phyloP scores from a whole-genome alignment of 2,888 invertebrate genomes.

The Trissolcus japonicus region DNA sequence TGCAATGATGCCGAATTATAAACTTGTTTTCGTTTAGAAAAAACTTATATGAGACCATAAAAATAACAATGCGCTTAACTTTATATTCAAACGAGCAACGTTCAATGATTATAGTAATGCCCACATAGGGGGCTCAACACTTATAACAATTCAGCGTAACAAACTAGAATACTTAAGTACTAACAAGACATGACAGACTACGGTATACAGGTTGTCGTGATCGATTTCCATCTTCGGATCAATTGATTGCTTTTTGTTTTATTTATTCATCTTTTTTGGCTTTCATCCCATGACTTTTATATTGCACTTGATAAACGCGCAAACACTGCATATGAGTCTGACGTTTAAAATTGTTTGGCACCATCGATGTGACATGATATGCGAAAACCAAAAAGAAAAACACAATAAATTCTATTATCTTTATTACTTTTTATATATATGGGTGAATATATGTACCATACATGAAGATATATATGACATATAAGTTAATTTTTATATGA shows the following conservation, averaged over 20 bases:
- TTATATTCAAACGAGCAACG: slow-evolving; percentile 70
- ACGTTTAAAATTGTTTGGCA: neutral
- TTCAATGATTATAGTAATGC: slow-evolving; percentile 61
- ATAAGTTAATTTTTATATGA: too few relatives aligned
- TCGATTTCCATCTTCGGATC: slow-evolving; percentile 20
- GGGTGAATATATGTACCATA: too few relatives aligned
- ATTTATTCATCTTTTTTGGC: slow-evolving; percentile 20
- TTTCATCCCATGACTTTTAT: slow-evolving; percentile 6
- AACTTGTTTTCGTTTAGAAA: slow-evolving; percentile 66
- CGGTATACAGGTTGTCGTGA: slow-evolving; percentile 46
- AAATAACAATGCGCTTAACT: slow-evolving; percentile 73
- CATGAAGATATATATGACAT: too few relatives aligned
- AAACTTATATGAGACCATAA: slow-evolving; percentile 71
- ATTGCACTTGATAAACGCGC: neutral
- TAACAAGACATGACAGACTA: slow-evolving; percentile 65
- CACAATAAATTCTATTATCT: too few relatives aligned
- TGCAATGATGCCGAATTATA: neutral
- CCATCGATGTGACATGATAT: slow-evolving; percentile 14
- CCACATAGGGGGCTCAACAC: slow-evolving; percentile 61
- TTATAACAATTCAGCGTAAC: slow-evolving; percentile 66
- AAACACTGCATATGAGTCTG: neutral
- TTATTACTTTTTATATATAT: too few relatives aligned
- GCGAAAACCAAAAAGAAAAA: too few relatives aligned
- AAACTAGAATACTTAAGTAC: slow-evolving; percentile 68
- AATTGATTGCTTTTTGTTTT: slow-evolving; percentile 30